A percentile compares a stretch with the other conserved stretches of the same genome.
phyloP scores from a whole-genome alignment of 2,888 invertebrate species.

The Metellina segmentata region DNA sequence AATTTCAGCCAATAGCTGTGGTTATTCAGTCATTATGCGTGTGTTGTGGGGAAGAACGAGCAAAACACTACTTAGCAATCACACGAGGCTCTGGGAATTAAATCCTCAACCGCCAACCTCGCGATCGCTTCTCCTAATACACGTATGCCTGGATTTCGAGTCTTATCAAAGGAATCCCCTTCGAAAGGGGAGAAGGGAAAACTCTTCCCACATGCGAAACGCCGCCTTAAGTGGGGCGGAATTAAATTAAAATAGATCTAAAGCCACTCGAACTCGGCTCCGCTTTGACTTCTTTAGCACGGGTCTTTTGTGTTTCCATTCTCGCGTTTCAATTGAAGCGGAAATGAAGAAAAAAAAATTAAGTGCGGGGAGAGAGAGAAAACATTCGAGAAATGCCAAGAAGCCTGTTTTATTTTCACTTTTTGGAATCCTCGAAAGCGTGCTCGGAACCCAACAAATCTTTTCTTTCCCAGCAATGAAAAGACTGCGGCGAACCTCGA shows the following conservation, averaged over 20 bases:
- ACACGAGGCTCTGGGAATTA: no score
- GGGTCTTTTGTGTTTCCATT: background rate
- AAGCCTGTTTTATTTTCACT: conserved; percentile 54
- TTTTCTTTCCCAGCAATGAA: background rate
- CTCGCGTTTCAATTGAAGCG: background rate
- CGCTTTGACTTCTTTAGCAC: background rate
- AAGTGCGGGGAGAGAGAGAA: background rate
- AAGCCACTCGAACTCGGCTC: background rate
- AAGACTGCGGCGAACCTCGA: background rate
- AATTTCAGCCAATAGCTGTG: no score
- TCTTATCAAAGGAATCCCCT: no score
- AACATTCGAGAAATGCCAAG: background rate
- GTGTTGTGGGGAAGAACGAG: no score
- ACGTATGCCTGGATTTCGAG: no score
- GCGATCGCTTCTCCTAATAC: no score
- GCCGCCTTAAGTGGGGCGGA: background rate
- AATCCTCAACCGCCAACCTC: no score
- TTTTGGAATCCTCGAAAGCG: background rate
- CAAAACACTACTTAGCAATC: no score
- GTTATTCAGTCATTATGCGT: no score
- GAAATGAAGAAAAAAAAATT: no score
- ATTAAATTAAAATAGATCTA: background rate
- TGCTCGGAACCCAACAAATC: conserved; percentile 10
- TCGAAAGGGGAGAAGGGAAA: no score
- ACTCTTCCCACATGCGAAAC: no score